Conservation (phyloP, 2,888 invertebrate species). For the Mongoloraphidia duomilia region DNA sequence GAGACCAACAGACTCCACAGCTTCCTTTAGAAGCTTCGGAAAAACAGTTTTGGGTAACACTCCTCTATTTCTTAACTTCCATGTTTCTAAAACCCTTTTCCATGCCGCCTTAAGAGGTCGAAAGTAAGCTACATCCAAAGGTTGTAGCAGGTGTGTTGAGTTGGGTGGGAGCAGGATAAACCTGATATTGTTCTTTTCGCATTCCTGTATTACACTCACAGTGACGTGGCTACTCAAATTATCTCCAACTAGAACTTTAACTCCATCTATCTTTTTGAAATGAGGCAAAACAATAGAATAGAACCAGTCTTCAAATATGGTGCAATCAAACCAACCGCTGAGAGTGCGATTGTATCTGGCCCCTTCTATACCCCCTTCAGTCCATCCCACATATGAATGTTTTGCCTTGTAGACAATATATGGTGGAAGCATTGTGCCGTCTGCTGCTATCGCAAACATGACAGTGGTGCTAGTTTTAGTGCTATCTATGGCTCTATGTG, state of each 20-base stretch:
- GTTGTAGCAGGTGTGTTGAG: conserved; percentile 17
- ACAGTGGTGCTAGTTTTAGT: no score
- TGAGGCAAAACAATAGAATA: conserved; percentile 14
- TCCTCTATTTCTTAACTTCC: conserved; percentile 2
- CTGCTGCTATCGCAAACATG: no score
- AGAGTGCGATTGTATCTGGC: no score
- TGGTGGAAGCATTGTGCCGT: no score
- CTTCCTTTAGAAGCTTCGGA: conserved; percentile 1
- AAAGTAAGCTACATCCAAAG: conserved; percentile 18
- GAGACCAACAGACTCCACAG: conserved; percentile 1
- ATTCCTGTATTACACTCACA: conserved; percentile 15
- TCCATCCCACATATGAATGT: no score
- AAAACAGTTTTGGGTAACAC: conserved; percentile 1
- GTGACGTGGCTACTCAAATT: conserved; percentile 18
- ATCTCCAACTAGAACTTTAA: conserved; percentile 21
- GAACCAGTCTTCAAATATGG: conserved; percentile 15
- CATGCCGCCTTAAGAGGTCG: conserved; percentile 15
- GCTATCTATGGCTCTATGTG: no score
- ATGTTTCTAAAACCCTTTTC: conserved; percentile 6
- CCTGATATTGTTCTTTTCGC: conserved; percentile 18
- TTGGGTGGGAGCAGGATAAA: conserved; percentile 19
- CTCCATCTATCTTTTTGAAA: conserved; percentile 15
- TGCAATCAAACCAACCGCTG: conserved; percentile 16
- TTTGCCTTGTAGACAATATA: no score
- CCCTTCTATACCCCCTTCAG: no score